Conservation (phyloP, 2,797 vertebrate species). For the Enteromius paludinosus region DNA sequence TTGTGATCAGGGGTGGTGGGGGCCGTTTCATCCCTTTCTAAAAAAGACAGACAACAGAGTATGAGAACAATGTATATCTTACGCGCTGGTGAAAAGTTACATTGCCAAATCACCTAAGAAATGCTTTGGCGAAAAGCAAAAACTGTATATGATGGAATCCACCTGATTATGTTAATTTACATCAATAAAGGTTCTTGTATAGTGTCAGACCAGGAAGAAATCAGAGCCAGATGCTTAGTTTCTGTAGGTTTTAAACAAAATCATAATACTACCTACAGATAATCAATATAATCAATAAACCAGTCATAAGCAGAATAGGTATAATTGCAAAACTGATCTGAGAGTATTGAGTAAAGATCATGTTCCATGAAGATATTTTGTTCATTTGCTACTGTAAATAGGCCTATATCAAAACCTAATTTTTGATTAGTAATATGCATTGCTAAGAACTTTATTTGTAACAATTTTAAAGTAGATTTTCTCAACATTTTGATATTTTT, state of each 20-base stretch:
- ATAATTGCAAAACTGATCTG: not conserved
- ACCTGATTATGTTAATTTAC: not conserved
- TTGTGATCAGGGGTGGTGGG: constrained; percentile 84
- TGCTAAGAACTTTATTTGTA: not conserved
- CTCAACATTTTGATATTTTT: not conserved
- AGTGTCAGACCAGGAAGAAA: not conserved
- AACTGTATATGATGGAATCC: no score
- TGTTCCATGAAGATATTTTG: not conserved
- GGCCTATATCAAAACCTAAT: not conserved
- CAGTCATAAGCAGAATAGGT: not conserved
- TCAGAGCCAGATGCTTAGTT: not conserved
- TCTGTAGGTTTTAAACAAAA: not conserved
- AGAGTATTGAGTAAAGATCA: not conserved
- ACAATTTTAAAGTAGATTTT: not conserved
- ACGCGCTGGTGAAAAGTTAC: not conserved
- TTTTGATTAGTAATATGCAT: not conserved
- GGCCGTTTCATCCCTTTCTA: constrained; percentile 86
- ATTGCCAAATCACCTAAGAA: not conserved
- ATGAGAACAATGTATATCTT: not conserved
- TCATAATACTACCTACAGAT: not conserved
- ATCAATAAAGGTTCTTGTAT: not conserved
- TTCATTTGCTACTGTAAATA: not conserved
- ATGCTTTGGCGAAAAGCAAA: not conserved
- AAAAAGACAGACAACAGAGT: constrained; percentile 56
- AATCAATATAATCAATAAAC: not conserved